phyloP scores from a whole-genome alignment of 2,113 vertebrate species.

The Dicentrarchus labrax region DNA sequence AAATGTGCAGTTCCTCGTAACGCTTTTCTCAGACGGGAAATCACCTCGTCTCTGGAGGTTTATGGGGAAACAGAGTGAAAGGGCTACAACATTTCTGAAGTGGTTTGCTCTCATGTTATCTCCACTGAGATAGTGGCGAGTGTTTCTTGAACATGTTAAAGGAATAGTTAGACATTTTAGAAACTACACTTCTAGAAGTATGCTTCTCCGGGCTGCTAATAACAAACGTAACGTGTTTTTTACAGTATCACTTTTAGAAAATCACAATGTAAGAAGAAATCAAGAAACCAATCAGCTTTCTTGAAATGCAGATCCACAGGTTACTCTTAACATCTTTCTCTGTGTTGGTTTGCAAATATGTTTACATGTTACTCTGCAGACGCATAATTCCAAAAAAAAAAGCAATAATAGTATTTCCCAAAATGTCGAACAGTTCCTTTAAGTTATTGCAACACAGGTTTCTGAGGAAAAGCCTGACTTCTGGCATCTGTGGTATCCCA shows the following conservation, averaged over 20 bases:
- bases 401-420: not conserved
- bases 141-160: not conserved
- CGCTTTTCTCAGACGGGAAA: constrained; percentile 24
- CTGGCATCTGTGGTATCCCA: constrained; percentile 11
- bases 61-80: constrained; percentile 16
- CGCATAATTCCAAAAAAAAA: no score
- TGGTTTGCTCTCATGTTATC: constrained; percentile 35
- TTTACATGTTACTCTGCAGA: no score
- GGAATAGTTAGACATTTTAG: not conserved
- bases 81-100: constrained; percentile 23
- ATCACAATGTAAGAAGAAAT: not conserved
- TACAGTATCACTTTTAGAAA: not conserved
- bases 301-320: no score
- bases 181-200: not conserved
- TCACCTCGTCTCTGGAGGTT: constrained; percentile 41
- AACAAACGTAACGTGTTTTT: no score
- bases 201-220: not conserved
- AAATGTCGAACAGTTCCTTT: not conserved
- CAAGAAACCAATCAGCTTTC: not conserved
- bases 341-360: no score
- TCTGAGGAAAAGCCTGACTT: constrained; percentile 5
- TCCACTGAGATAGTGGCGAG: constrained; percentile 4
- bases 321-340: no score
- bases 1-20: constrained; percentile 45
- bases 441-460: not conserved